Evolutionary conservation across 2,797 vertebrate species (phyloP), one percentile per base, ranked within the genome.

Genomic region (Muraenolepis orangiensis): DNA sequence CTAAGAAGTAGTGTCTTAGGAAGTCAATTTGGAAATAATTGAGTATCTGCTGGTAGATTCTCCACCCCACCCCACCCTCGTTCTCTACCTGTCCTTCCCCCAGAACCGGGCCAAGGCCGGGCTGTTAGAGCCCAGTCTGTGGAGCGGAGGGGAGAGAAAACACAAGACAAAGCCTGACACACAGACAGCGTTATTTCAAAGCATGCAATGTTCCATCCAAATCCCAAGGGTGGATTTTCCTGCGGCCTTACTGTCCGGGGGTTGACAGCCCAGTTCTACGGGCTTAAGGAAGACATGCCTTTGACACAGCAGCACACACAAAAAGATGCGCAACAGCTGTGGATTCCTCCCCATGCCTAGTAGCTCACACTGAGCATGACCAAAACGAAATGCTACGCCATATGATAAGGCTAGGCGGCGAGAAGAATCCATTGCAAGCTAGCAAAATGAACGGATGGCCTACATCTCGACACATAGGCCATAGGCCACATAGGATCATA

Each of bases 151-250:
- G 73, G 72, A 74, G 79, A 74, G 67, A 76, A 75, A 77, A 77
- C 34, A 69, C 71, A 86, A 87, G 13, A 87, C 72, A 87, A 78
- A 84, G 74, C 32, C 68, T 29, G 57, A 84, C 77, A 75, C 71
- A 71, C 78, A 83, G 76, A 23, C 57, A 0, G 23, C 57, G 4
- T 12, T 13, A 64, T 26, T 64, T 26, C 26, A 4, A 26, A 64
- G 23, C 4, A 32, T 69, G 30, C 30, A 30, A 69, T 69, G 71
- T 72, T 78, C 70, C 13, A 0, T 70, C 57, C n/a, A 12, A 69
- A 20, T 11, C 68, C 23, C 74, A 72, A 46, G 26, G 32, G 76
- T 68, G 18, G 80, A 31, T 57, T 79, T 66, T 70, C 72, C 67
- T 26, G 40, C 80, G 67, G 71, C 61, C 30, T 68, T 80, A 64